Percentiles rank a stretch among this genome's conserved stretches.
Evolutionary conservation across 2,797 vertebrate genomes (phyloP).

Genomic region (Anguilla marmorata): DNA sequence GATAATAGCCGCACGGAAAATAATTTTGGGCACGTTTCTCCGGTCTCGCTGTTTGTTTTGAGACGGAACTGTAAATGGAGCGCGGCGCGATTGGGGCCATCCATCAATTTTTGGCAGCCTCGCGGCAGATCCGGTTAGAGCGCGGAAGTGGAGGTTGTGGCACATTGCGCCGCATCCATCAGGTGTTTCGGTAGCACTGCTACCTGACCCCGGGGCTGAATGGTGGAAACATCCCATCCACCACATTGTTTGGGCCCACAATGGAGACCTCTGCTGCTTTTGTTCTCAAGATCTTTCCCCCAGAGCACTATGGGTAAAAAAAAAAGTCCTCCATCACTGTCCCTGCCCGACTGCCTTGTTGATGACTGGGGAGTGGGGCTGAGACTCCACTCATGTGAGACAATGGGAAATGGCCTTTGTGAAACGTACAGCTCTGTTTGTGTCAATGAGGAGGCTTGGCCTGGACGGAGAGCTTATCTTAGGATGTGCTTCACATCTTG

Average conservation of each 20-base stretch:
- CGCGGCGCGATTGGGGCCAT: not conserved
- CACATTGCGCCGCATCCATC: not conserved
- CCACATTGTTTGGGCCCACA: not conserved
- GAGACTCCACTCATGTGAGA: not conserved
- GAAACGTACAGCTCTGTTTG: not conserved
- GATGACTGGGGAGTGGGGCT: not conserved
- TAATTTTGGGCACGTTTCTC: not conserved
- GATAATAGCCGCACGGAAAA: not conserved
- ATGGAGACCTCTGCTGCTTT: not conserved
- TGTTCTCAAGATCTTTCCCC: not conserved
- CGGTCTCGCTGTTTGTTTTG: not conserved
- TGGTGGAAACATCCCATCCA: not conserved
- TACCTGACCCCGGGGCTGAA: not conserved
- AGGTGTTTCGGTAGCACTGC: not conserved
- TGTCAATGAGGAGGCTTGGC: not conserved
- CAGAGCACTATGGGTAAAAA: not conserved
- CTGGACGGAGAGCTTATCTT: not conserved
- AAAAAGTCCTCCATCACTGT: not conserved
- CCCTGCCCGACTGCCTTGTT: not conserved
- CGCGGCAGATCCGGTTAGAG: not conserved
- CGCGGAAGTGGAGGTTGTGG: not conserved
- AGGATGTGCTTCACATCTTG: not conserved
- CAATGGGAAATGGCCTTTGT: not conserved
- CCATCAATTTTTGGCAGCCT: slow-evolving; percentile 5
- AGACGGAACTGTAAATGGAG: not conserved